phyloP scores from a whole-genome alignment of 2,888 invertebrate species.

The Tetropium fuscum region DNA sequence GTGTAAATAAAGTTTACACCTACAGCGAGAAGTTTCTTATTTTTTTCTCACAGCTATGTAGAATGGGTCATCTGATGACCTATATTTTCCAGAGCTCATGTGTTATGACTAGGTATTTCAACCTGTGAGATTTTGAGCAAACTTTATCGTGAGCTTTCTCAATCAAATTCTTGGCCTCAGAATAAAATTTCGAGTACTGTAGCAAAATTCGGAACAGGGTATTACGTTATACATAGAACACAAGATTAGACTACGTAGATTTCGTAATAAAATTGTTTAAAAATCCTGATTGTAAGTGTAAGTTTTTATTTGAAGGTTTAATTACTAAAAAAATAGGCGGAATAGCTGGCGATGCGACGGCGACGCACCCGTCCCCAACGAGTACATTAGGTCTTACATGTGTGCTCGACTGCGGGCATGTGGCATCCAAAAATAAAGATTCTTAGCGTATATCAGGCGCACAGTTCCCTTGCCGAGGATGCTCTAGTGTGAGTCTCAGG shows the following conservation, averaged over 20 bases:
- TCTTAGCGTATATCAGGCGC: constrained; percentile 20
- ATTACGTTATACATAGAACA: too few relatives aligned
- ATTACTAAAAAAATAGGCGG: constrained; percentile 6
- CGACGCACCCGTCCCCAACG: constrained; percentile 7
- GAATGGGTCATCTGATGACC: too few relatives aligned
- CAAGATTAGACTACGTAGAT: constrained; percentile 29
- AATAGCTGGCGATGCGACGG: not conserved
- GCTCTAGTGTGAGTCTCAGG: constrained; percentile 17
- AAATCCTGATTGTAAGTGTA: constrained; percentile 18
- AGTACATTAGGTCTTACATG: constrained; percentile 38
- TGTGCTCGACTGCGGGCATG: constrained; percentile 45
- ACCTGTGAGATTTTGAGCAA: too few relatives aligned
- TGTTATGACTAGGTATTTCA: too few relatives aligned
- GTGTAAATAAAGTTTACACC: too few relatives aligned
- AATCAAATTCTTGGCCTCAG: too few relatives aligned
- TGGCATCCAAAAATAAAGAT: constrained; percentile 42
- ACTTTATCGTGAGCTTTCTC: too few relatives aligned
- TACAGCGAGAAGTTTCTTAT: too few relatives aligned
- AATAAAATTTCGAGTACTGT: too few relatives aligned
- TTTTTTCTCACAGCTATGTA: too few relatives aligned
- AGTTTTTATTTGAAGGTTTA: constrained; percentile 24
- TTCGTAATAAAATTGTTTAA: constrained; percentile 29
- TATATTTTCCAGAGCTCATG: too few relatives aligned
- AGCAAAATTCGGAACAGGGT: too few relatives aligned
- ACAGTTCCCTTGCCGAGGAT: constrained; percentile 33